phyloP scores from a whole-genome alignment of 92 coral and sea anemone species.

The Actinernus sp. region DNA sequence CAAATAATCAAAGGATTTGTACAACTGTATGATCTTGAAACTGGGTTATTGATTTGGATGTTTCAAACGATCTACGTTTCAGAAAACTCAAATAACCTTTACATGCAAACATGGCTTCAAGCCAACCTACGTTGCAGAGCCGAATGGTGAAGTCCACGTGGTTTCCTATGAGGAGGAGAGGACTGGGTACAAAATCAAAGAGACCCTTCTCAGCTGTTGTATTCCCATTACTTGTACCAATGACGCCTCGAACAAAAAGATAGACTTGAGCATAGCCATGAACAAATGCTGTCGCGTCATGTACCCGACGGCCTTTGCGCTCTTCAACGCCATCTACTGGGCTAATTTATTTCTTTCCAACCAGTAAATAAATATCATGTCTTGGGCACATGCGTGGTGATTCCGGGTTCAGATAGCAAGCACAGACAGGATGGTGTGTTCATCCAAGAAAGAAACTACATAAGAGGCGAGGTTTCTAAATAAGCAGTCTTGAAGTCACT shows the following conservation, averaged over 20 bases:
- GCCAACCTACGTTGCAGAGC: conserved; percentile 88
- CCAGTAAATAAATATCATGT: too few relatives aligned
- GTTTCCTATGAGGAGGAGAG: conserved; percentile 74
- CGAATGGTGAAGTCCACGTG: conserved; percentile 76
- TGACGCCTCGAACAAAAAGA: not conserved
- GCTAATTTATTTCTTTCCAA: conserved; percentile 18
- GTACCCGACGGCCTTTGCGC: conserved; percentile 56
- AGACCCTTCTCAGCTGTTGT: conserved; percentile 23
- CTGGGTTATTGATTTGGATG: too few relatives aligned
- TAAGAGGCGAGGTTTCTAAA: too few relatives aligned
- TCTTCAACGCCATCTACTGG: conserved; percentile 73
- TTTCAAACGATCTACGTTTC: too few relatives aligned
- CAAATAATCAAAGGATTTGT: too few relatives aligned
- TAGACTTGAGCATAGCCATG: conserved; percentile 48
- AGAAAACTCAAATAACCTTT: conserved; percentile 69
- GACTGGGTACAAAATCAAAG: conserved; percentile 13
- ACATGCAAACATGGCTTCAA: conserved; percentile 76
- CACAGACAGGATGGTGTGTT: too few relatives aligned
- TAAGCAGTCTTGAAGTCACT: too few relatives aligned
- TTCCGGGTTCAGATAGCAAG: too few relatives aligned
- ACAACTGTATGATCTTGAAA: too few relatives aligned
- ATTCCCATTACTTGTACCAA: conserved; percentile 20
- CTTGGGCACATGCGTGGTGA: too few relatives aligned
- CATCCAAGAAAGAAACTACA: too few relatives aligned
- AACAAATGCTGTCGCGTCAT: conserved; percentile 72